Conservation (phyloP, 2,113 vertebrate species). For the cat (Felis catus) region DNA sequence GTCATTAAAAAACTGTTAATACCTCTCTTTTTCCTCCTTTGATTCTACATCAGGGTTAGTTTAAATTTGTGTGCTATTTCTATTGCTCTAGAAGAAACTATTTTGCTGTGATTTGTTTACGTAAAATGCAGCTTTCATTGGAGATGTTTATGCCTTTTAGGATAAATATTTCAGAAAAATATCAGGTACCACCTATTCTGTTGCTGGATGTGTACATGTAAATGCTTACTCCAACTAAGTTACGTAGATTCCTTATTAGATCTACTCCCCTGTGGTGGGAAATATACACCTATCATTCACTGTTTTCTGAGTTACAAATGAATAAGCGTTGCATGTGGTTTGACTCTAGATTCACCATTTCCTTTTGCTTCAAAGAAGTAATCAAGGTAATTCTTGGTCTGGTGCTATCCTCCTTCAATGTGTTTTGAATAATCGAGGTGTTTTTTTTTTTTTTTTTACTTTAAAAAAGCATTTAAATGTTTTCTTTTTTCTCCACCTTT, state of each 20-base stretch:
- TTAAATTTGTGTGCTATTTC: background rate
- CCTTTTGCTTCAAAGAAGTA: background rate
- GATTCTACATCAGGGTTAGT: background rate
- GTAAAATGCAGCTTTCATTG: background rate
- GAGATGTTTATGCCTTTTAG: background rate
- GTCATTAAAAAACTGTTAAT: background rate
- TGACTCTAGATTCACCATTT: background rate
- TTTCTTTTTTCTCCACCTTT: too few relatives aligned
- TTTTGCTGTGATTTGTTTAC: background rate
- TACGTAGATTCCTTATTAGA: background rate
- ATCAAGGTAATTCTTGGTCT: background rate
- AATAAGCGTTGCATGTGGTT: background rate
- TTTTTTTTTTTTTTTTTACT: too few relatives aligned
- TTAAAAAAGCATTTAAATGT: too few relatives aligned
- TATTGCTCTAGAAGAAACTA: background rate
- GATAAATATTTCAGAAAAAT: background rate
- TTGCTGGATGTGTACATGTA: background rate
- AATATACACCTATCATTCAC: background rate
- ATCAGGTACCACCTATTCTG: background rate
- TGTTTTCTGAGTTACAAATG: background rate
- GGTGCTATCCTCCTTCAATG: background rate
- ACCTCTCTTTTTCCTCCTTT: background rate
- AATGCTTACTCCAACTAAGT: background rate
- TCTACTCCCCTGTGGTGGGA: background rate
- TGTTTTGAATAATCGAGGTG: conserved; percentile 3